phyloP scores from a whole-genome alignment of 2,888 invertebrate species.

The Cantharis lateralis region DNA sequence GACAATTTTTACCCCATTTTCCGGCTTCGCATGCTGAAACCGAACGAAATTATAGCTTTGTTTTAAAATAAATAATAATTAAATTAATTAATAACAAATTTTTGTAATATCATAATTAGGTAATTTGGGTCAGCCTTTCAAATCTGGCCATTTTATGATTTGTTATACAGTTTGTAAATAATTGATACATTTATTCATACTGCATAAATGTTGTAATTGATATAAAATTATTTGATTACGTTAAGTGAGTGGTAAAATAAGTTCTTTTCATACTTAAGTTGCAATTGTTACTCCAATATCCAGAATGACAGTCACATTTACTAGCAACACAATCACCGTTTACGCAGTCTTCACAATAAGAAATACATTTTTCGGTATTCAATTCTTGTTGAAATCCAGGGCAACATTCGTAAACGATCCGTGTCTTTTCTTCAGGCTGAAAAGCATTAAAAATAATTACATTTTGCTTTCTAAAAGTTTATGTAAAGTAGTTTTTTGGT shows the following conservation, averaged over 20 bases:
- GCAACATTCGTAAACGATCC: constrained; percentile 74
- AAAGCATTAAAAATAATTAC: constrained; percentile 33
- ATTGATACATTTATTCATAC: constrained; percentile 1
- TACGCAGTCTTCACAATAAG: constrained; percentile 55
- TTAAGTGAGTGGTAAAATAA: background rate
- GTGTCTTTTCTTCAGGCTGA: constrained; percentile 71
- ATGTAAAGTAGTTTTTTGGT: no score
- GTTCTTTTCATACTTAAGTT: constrained; percentile 59
- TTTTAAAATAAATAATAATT: constrained; percentile 1
- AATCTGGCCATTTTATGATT: constrained; percentile 1
- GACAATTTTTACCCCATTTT: constrained; percentile 78
- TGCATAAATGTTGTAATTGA: background rate
- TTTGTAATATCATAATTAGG: background rate
- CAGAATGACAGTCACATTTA: constrained; percentile 65
- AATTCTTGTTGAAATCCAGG: constrained; percentile 69
- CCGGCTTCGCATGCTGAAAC: constrained; percentile 68
- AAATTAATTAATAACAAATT: background rate
- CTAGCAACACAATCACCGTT: constrained; percentile 66
- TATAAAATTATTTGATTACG: background rate
- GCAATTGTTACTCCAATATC: constrained; percentile 66
- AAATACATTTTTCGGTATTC: constrained; percentile 50
- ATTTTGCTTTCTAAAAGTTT: no score
- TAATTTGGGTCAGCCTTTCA: constrained; percentile 22
- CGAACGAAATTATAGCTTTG: constrained; percentile 4
- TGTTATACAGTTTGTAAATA: constrained; percentile 1